A percentile compares a stretch with the other conserved stretches of the same genome.
Evolutionary conservation across 2,888 invertebrate species (phyloP).

Genomic region (Drosophila neotestacea): DNA sequence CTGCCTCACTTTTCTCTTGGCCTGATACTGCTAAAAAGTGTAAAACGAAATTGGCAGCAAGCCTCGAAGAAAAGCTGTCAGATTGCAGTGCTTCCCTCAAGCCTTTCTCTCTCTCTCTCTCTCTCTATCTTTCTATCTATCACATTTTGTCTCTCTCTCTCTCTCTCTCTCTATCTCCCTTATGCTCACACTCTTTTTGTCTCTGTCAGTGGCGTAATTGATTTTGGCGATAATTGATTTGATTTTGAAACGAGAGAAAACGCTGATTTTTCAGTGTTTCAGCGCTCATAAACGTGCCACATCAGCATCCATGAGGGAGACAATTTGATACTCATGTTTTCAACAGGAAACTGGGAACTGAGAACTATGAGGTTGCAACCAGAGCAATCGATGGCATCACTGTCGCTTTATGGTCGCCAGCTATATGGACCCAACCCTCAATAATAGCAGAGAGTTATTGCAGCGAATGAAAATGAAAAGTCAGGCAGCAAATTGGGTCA

Average conservation of each 20-base stretch:
- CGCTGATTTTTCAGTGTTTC: slow-evolving; percentile 67
- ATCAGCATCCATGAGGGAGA: slow-evolving; percentile 55
- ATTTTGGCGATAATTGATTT: slow-evolving; percentile 77
- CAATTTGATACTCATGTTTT: slow-evolving; percentile 30
- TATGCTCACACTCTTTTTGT: not conserved
- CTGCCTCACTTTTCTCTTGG: not conserved
- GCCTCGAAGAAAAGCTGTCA: slow-evolving; percentile 41
- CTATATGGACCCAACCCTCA: slow-evolving; percentile 42
- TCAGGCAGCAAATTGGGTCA: slow-evolving; percentile 71
- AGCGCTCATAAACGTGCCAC: slow-evolving; percentile 64
- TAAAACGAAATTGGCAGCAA: slow-evolving; percentile 29
- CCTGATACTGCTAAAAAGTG: slow-evolving; percentile 2
- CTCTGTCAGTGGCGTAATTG: slow-evolving; percentile 60
- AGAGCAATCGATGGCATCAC: slow-evolving; percentile 38
- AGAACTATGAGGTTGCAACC: slow-evolving; percentile 16
- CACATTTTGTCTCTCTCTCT: not conserved
- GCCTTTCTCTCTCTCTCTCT: not conserved
- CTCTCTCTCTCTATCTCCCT: not conserved
- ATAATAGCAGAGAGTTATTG: slow-evolving; percentile 50
- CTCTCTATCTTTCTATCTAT: not conserved
- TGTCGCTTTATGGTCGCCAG: slow-evolving; percentile 43
- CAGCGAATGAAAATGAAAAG: slow-evolving; percentile 68
- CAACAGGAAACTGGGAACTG: slow-evolving; percentile 17
- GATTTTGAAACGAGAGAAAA: slow-evolving; percentile 62
- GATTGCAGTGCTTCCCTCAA: slow-evolving; percentile 7